Percentiles rank a stretch among this genome's conserved stretches.
These are phyloP conservation scores for Epinotia ramella DNA, from an alignment of 2,888 invertebrate genomes.

Conservation along the genomic window DNA sequence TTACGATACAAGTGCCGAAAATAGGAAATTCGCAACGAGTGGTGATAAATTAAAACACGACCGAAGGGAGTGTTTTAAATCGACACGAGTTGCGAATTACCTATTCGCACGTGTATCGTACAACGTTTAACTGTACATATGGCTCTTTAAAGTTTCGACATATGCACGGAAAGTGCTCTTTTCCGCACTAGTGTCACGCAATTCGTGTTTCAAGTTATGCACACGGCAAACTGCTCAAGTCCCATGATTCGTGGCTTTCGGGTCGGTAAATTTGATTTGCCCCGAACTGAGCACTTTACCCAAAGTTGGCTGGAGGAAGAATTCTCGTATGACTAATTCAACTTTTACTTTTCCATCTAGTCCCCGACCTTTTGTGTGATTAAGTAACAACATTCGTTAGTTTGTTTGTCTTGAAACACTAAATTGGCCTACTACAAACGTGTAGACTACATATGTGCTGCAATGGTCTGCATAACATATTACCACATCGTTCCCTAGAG, in stretches of 20 bases:
- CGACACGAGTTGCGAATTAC: too few relatives aligned
- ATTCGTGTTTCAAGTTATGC: constrained; percentile 14
- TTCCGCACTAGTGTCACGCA: too few relatives aligned
- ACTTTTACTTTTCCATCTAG: neutral
- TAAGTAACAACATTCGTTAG: neutral
- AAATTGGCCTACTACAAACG: neutral
- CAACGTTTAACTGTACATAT: too few relatives aligned
- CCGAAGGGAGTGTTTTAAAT: too few relatives aligned
- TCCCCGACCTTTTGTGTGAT: neutral
- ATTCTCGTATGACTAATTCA: constrained; percentile 17
- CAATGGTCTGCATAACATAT: neutral
- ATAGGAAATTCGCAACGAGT: too few relatives aligned
- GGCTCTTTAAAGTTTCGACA: too few relatives aligned
- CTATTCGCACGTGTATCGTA: too few relatives aligned
- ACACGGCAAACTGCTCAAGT: constrained; percentile 18
- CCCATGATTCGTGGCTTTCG: constrained; percentile 14
- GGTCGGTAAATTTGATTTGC: constrained; percentile 16
- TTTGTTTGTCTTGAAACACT: neutral
- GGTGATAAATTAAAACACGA: too few relatives aligned
- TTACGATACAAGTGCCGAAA: too few relatives aligned
- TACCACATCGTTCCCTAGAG: constrained; percentile 4
- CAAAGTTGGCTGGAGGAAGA: constrained; percentile 10
- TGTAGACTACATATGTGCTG: neutral
- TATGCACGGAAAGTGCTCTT: too few relatives aligned
- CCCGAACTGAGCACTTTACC: constrained; percentile 7